Percentiles rank a stretch among this genome's conserved stretches.
These are phyloP conservation scores for Drosophila heteroneura DNA, from an alignment of 2,888 invertebrate genomes.

Conservation along the genomic window DNA sequence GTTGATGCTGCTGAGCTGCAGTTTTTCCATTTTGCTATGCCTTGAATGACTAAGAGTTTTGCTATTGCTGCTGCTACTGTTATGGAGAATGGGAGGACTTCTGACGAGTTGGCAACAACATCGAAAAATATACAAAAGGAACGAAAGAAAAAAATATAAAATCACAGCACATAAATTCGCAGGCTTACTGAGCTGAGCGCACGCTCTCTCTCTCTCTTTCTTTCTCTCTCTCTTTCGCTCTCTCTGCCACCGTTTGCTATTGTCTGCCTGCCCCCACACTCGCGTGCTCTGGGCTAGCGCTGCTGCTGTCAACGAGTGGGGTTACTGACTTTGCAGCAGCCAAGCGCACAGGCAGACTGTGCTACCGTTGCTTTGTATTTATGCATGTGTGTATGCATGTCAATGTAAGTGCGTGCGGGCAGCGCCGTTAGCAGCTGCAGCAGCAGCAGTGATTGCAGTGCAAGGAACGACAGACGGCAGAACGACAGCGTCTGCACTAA, in stretches of 20 bases:
- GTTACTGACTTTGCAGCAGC: conserved; percentile 81
- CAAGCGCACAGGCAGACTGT: conserved; percentile 47
- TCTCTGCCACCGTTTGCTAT: conserved; percentile 33
- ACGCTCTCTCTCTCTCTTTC: conserved; percentile 23
- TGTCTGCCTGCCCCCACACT: conserved; percentile 41
- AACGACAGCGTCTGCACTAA: conserved; percentile 45
- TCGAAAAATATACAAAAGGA: conserved; percentile 31
- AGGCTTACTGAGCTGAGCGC: conserved; percentile 60
- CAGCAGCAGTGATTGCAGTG: conserved; percentile 46
- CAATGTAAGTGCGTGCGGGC: conserved; percentile 55
- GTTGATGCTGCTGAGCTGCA: conserved; percentile 51
- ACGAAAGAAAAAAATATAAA: conserved; percentile 16
- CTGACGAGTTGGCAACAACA: conserved; percentile 74
- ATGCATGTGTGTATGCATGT: conserved; percentile 12
- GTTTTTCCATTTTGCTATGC: conserved; percentile 48
- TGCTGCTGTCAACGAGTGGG: conserved; percentile 71
- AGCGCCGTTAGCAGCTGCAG: conserved; percentile 35
- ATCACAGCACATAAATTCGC: conserved; percentile 71
- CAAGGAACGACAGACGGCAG: conserved; percentile 29
- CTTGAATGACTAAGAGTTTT: conserved; percentile 71
- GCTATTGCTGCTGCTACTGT: conserved; percentile 44
- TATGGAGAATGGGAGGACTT: conserved; percentile 52
- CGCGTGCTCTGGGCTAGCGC: conserved; percentile 36
- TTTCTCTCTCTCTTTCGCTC: conserved; percentile 23
- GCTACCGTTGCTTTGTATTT: conserved; percentile 53